Base-by-base conservation (phyloP, 2,888 invertebrate species). In the Phorcus lineatus region DNA sequence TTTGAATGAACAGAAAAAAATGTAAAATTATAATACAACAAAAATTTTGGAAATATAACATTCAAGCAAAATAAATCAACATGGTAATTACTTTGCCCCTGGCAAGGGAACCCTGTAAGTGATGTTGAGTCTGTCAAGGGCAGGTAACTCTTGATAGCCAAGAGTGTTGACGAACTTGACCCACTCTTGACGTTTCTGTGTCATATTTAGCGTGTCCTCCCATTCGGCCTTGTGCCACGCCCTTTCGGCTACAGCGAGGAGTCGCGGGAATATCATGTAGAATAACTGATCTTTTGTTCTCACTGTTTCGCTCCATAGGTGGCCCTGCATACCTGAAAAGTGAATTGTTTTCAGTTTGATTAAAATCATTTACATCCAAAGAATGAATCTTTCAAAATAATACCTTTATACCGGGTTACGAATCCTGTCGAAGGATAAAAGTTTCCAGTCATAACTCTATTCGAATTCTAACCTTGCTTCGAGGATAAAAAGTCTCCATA, bases 191-290 rank as follows among this genome's bases (percentile, higher is more conserved):
- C 81, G 67, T 74, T 82, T 80, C 7, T 53, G 77, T 3, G 54
- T 11, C 17, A 77, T 36, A 74, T 84, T 74, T 7, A 74, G 74
- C 9, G 70, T 54, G 16, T 78, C 79, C 77, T 91, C 91, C 91
- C 91, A 92, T 0, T 76, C n/a, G 28, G 90, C 90, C 31, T 86
- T 84, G 77, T 92, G 91, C 91, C 91, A 92, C 2, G 88, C 86
- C 24, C 91, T 81, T 83, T 92, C 91, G 0, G 92, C 92, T 19
- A 91, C 79, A 0, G 91, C 91, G 31, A 91, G 78, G 2, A 90
- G 67, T 16, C 91, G 81, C 0, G 91, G 91, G 77, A 87, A 90
- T 16, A 88, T 70, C 89, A 90, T 90, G 66, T 86, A 82, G 7
- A 87, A 82, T 13, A 90, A 62, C n/a, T 89, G 86, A 0, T 84